These are phyloP conservation scores for Brachypalpus laphriformis DNA, from an alignment of 2,888 invertebrate species.

Conservation along the genomic window DNA sequence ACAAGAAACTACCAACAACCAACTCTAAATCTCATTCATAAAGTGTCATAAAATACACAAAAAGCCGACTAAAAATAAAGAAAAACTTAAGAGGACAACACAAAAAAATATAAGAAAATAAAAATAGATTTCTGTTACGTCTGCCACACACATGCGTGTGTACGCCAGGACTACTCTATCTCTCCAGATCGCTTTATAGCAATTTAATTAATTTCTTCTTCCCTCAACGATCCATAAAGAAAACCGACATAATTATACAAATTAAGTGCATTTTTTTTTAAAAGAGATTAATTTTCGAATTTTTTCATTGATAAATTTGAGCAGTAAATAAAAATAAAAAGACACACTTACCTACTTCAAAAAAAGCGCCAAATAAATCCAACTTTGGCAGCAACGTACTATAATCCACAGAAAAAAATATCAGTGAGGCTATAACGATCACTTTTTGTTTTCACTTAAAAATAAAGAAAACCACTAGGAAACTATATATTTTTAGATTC, in stretches of 20 bases:
- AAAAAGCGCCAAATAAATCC: conserved; percentile 56
- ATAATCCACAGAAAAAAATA: conserved; percentile 47
- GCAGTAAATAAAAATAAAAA: conserved; percentile 1
- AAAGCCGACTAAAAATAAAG: conserved; percentile 30
- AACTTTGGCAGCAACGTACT: conserved; percentile 28
- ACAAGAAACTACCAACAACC: neutral
- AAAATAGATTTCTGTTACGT: conserved; percentile 26
- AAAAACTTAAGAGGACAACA: neutral
- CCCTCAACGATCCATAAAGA: conserved; percentile 11
- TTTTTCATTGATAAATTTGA: conserved; percentile 33
- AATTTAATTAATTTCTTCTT: conserved; percentile 55
- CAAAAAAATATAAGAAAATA: conserved; percentile 7
- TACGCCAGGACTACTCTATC: neutral
- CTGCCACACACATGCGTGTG: conserved; percentile 12
- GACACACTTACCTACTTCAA: conserved; percentile 26
- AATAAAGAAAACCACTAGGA: conserved; percentile 32
- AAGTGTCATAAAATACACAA: conserved; percentile 40
- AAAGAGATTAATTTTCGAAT: conserved; percentile 17
- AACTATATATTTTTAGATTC: conserved; percentile 50
- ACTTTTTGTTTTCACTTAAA: conserved; percentile 53
- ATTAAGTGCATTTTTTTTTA: conserved; percentile 21
- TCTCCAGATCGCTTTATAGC: conserved; percentile 30
- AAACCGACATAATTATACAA: conserved; percentile 12
- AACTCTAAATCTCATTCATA: conserved; percentile 47
- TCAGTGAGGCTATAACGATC: neutral